These are phyloP conservation scores for Eilema caniola DNA, from an alignment of 2,888 invertebrate species.

Conservation along the genomic window DNA sequence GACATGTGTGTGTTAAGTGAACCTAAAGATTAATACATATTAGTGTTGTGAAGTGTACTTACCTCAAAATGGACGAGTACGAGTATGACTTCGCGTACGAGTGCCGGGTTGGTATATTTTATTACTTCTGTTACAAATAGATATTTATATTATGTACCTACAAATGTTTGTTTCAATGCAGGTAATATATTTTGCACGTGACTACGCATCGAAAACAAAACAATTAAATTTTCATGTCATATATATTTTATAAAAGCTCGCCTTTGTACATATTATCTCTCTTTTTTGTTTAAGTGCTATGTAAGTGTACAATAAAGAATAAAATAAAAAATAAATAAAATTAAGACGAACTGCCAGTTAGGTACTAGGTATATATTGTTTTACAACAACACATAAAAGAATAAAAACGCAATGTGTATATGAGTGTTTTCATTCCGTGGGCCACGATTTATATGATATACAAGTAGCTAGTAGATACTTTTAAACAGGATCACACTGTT, in stretches of 20 bases:
- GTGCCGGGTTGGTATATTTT: conserved; percentile 87
- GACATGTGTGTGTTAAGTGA: conserved; percentile 66
- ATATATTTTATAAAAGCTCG: no score
- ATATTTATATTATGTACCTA: conserved; percentile 15
- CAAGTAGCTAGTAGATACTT: neutral
- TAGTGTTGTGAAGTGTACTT: conserved; percentile 63
- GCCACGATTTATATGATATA: neutral
- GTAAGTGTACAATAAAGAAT: no score
- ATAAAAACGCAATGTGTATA: neutral
- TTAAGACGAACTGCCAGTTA: no score
- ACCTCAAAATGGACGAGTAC: conserved; percentile 81
- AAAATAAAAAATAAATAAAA: no score
- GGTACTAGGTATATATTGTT: no score
- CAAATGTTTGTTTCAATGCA: conserved; percentile 24
- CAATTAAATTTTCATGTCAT: neutral
- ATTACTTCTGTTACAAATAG: conserved; percentile 25
- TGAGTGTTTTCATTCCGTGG: neutral
- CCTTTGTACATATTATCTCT: no score
- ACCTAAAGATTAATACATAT: conserved; percentile 55
- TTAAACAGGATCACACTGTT: no score
- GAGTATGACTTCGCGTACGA: conserved; percentile 90
- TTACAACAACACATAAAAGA: no score
- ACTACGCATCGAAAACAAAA: conserved; percentile 15
- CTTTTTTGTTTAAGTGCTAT: no score
- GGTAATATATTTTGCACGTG: conserved; percentile 28